A percentile compares a stretch with the other conserved stretches of the same genome.
Evolutionary conservation across 1,140 invertebrate species (phyloP).

Genomic region (Sesamia nonagrioides): DNA sequence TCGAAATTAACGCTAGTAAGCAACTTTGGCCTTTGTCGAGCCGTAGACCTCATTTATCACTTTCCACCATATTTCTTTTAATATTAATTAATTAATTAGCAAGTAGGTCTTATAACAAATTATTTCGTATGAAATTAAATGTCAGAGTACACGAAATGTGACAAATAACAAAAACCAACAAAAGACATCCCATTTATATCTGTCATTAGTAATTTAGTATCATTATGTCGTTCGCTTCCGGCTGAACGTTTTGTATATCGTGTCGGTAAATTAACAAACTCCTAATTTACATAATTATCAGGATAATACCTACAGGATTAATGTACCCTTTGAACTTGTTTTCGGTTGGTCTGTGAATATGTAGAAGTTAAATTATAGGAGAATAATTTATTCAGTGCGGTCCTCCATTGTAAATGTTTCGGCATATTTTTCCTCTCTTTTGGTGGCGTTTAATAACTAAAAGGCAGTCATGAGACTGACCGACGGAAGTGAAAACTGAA

Average conservation of each 20-base stretch:
- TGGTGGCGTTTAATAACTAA: no score
- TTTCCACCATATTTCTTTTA: no score
- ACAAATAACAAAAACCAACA: not conserved
- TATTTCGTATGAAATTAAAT: not conserved
- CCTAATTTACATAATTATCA: constrained; percentile 35
- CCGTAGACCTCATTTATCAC: no score
- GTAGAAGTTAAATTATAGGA: not conserved
- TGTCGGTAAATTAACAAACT: constrained; percentile 20
- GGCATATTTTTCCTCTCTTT: not conserved
- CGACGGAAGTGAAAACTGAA: no score
- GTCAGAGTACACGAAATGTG: constrained; percentile 7
- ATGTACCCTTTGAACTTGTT: constrained; percentile 19
- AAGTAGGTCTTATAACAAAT: no score
- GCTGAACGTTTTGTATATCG: constrained; percentile 2
- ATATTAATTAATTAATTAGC: no score
- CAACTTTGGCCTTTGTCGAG: no score
- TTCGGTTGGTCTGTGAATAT: constrained; percentile 7
- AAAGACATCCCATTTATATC: constrained; percentile 11
- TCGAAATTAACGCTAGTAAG: no score
- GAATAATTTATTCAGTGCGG: not conserved
- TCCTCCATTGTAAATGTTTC: not conserved
- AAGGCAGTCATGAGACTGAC: no score
- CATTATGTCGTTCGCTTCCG: not conserved
- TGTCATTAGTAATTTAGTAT: constrained; percentile 19
- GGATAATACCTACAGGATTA: constrained; percentile 23